Conservation (phyloP, 2,113 vertebrate genomes). For the Lagopus muta region DNA sequence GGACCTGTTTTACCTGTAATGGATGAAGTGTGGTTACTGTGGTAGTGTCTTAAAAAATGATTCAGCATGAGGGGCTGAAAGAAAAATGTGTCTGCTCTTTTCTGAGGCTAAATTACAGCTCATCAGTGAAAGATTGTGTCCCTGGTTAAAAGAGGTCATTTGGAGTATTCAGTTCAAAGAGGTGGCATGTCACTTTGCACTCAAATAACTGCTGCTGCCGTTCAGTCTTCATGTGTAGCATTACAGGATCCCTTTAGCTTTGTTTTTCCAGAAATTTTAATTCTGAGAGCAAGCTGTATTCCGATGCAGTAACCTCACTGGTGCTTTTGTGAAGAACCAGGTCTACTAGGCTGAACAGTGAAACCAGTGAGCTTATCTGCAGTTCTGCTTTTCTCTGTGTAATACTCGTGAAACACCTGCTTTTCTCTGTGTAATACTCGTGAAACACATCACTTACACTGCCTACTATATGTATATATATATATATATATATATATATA, state of each 20-base stretch:
- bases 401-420: neutral
- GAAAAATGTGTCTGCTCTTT: neutral
- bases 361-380: neutral
- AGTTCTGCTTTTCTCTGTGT: neutral
- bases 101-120: neutral
- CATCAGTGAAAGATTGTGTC: neutral
- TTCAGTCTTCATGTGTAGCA: neutral
- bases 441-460: neutral
- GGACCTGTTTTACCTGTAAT: neutral
- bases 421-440: neutral
- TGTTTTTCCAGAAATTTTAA: neutral
- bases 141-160: neutral
- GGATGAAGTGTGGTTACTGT: neutral
- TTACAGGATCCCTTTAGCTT: neutral
- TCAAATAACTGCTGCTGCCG: neutral
- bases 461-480: accelerated
- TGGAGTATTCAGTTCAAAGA: neutral
- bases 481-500: too few relatives aligned
- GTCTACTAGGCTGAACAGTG: neutral
- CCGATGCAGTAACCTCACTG: too few relatives aligned
- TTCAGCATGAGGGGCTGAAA: neutral
- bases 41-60: neutral
- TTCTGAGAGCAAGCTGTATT: neutral
- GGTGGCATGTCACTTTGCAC: neutral
- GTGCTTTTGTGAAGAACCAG: neutral